These are phyloP conservation scores for Andrena haemorrhoa DNA, from an alignment of 2,888 invertebrate genomes.

Conservation along the genomic window DNA sequence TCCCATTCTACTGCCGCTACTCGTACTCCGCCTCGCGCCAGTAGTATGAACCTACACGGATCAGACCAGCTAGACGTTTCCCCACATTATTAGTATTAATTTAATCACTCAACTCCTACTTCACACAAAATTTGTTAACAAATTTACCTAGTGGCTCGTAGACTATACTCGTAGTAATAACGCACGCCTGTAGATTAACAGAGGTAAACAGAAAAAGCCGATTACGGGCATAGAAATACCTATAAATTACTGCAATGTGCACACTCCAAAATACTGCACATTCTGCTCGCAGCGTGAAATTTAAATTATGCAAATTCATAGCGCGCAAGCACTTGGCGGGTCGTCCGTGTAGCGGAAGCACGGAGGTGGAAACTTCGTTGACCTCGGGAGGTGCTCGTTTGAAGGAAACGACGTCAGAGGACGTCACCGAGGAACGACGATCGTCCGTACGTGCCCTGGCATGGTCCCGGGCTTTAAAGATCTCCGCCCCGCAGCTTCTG, in stretches of 20 bases:
- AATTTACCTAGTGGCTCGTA: background rate
- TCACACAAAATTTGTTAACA: background rate
- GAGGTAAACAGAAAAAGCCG: background rate
- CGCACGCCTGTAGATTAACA: background rate
- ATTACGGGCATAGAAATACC: background rate
- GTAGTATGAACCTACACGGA: background rate
- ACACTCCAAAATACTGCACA: slow-evolving; percentile 46
- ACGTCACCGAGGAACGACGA: slow-evolving; percentile 50
- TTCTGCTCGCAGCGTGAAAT: slow-evolving; percentile 55
- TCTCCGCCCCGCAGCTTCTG: slow-evolving; percentile 6
- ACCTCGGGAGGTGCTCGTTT: slow-evolving; percentile 21
- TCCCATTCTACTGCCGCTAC: too few relatives aligned
- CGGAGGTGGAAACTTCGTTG: slow-evolving; percentile 52
- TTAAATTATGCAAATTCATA: slow-evolving; percentile 78
- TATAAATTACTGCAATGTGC: background rate
- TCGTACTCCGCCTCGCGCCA: too few relatives aligned
- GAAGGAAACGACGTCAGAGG: slow-evolving; percentile 12
- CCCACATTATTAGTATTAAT: background rate
- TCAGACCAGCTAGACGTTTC: background rate
- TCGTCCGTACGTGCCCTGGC: slow-evolving; percentile 74
- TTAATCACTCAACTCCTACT: background rate
- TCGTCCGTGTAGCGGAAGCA: slow-evolving; percentile 60
- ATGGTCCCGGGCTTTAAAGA: slow-evolving; percentile 53
- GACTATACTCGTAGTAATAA: background rate
- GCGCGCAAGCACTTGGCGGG: slow-evolving; percentile 72